Evolutionary conservation across 2,113 vertebrate genomes (phyloP).

Genomic region (Xenus cinereus): DNA sequence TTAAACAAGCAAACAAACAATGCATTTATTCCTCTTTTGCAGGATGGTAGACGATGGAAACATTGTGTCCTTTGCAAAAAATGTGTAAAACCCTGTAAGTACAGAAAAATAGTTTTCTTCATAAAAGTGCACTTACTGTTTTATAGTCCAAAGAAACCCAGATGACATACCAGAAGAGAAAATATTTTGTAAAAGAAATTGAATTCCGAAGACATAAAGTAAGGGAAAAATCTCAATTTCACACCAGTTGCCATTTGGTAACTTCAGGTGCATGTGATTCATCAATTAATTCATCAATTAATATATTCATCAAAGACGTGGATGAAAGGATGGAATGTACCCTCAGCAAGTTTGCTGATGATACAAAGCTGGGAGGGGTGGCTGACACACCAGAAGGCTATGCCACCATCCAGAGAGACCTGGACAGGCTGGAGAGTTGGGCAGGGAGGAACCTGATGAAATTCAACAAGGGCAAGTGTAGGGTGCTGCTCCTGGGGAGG

Average conservation of each 20-base stretch:
- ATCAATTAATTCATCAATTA: no score
- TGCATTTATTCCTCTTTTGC: constrained; percentile 25
- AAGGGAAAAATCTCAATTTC: background rate
- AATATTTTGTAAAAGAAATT: background rate
- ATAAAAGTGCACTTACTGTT: background rate
- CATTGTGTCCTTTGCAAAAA: constrained; percentile 87
- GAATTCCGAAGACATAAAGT: background rate
- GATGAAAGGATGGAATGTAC: no score
- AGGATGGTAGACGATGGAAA: constrained; percentile 93
- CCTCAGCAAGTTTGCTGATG: no score
- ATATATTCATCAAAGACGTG: no score
- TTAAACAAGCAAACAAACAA: background rate
- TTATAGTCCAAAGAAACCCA: background rate
- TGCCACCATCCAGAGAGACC: no score
- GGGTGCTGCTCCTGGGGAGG: no score
- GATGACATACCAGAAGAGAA: background rate
- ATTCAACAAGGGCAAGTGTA: no score
- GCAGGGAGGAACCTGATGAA: no score
- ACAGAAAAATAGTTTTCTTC: background rate
- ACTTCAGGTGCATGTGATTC: background rate
- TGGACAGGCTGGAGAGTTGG: no score
- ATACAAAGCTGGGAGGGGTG: no score
- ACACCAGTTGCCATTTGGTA: background rate
- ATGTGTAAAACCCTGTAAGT: constrained; percentile 96
- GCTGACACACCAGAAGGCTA: no score